Conservation (phyloP, 2,797 vertebrate genomes). For the Oreortyx pictus region DNA sequence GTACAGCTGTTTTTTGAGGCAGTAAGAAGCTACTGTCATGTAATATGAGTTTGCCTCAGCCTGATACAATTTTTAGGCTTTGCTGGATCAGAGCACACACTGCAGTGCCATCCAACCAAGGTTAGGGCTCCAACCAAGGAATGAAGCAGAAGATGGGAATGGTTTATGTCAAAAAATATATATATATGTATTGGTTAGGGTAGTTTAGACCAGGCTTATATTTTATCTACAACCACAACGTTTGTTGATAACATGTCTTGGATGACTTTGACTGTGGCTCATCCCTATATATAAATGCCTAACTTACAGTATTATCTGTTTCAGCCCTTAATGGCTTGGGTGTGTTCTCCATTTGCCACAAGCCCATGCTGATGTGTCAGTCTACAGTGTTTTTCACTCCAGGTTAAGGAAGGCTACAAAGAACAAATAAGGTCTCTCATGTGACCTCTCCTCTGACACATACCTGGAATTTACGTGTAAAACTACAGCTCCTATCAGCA, state of each 20-base stretch:
- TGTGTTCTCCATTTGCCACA: not conserved
- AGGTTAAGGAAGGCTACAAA: not conserved
- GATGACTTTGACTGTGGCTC: not conserved
- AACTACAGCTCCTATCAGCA: not conserved
- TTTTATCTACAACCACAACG: not conserved
- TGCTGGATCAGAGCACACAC: not conserved
- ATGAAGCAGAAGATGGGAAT: not conserved
- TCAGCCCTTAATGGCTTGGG: not conserved
- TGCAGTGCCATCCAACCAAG: not conserved
- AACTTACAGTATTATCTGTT: not conserved
- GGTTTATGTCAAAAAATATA: not conserved
- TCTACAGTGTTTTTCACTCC: not conserved
- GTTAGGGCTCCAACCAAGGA: not conserved
- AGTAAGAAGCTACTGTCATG: not conserved
- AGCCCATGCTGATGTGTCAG: not conserved
- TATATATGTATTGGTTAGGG: not conserved
- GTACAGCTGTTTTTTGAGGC: not conserved
- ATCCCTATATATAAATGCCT: not conserved
- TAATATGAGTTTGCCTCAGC: not conserved
- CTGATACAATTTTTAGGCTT: not conserved
- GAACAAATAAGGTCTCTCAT: not conserved
- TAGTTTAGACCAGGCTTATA: not conserved
- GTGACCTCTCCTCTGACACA: not conserved
- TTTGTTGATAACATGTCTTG: not conserved
- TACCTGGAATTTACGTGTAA: not conserved